Evolutionary conservation across 1,140 invertebrate species (phyloP).

Genomic region (Oedothorax gibbosus): DNA sequence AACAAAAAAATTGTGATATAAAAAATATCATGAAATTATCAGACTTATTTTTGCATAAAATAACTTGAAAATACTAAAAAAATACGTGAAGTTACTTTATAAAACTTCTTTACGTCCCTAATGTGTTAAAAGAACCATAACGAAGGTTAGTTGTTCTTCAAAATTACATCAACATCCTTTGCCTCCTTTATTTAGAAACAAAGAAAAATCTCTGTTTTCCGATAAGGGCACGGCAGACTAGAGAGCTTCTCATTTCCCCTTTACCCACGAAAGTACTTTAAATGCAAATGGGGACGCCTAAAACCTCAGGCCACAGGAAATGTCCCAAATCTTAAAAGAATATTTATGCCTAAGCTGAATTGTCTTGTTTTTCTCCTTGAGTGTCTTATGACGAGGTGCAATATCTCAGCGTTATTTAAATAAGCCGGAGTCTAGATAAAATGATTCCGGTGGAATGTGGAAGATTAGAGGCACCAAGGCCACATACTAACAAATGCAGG

Average conservation of each 20-base stretch:
- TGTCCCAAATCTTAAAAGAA: conserved; percentile 33
- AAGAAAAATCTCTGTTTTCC: conserved; percentile 41
- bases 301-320: conserved; percentile 43
- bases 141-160: too few species aligned
- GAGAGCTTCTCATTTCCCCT: conserved; percentile 44
- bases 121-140: too few species aligned
- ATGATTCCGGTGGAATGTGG: conserved; percentile 24
- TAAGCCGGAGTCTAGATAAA: conserved; percentile 11
- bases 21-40: too few species aligned
- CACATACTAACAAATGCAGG: too few species aligned
- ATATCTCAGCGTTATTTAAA: conserved; percentile 33
- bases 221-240: conserved; percentile 3
- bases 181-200: conserved; percentile 35
- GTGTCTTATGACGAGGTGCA: conserved; percentile 15
- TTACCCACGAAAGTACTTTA: conserved; percentile 52
- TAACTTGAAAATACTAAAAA: too few species aligned
- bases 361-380: conserved; percentile 36
- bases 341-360: conserved; percentile 40
- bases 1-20: too few species aligned
- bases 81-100: too few species aligned
- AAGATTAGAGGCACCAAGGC: conserved; percentile 8
- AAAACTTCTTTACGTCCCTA: too few species aligned
- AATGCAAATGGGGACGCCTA: conserved; percentile 47
- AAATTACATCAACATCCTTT: too few species aligned
- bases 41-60: too few species aligned